Evolutionary conservation across 2,113 vertebrate genomes (phyloP).

Genomic region (Bos taurus): DNA sequence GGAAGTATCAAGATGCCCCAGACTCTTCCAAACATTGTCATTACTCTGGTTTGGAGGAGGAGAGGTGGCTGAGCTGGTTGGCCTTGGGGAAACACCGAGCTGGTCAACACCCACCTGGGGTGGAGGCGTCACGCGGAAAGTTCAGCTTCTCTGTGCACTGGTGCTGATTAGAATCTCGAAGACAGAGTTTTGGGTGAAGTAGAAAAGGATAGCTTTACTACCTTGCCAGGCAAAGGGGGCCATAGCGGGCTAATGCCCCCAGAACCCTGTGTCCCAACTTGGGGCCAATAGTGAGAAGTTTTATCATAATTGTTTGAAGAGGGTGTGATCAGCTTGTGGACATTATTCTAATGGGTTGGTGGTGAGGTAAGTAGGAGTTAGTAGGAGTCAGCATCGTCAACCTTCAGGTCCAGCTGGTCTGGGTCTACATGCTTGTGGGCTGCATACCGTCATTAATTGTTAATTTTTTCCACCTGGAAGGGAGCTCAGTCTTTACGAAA

Average conservation of each 20-base stretch:
- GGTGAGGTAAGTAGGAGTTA: not conserved
- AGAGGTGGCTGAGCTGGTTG: not conserved
- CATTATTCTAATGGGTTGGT: not conserved
- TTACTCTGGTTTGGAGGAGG: not conserved
- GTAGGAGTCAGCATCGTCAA: not conserved
- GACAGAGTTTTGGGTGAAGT: not conserved
- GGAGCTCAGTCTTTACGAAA: not conserved
- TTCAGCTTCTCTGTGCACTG: not conserved
- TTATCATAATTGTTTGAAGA: not conserved
- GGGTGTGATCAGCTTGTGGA: not conserved
- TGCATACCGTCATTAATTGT: not conserved
- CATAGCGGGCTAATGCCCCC: not conserved
- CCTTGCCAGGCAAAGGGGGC: not conserved
- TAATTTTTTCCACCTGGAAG: not conserved
- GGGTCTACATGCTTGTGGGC: not conserved
- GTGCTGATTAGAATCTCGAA: not conserved
- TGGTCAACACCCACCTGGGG: not conserved
- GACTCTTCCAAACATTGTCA: not conserved
- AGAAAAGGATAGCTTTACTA: not conserved
- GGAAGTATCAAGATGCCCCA: not conserved
- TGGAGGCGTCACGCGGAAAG: not conserved
- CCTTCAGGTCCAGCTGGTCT: not conserved
- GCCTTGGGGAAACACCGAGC: not conserved
- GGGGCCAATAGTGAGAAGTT: not conserved
- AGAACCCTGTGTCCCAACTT: not conserved